Evolutionary conservation across 2,797 vertebrate genomes (phyloP).

Genomic region (Mycteria americana): DNA sequence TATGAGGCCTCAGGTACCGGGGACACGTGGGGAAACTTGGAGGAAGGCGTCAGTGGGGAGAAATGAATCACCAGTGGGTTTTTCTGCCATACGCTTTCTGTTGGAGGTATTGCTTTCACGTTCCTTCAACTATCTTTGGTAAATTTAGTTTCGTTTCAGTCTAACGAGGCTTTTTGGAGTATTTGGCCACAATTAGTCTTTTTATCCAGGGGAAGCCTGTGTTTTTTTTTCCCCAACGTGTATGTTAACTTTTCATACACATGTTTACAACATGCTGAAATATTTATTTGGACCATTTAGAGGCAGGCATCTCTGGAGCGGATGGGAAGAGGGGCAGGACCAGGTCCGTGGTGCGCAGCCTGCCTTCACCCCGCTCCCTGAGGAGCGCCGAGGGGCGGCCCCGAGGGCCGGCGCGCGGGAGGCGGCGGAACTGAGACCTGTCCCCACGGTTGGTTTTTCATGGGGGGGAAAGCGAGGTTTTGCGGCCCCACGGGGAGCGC

Average conservation of each 20-base stretch:
- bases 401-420: rapidly evolving
- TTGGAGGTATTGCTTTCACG: background rate
- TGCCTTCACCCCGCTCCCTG: no score
- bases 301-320: rapidly evolving
- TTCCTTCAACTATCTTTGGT: background rate
- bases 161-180: background rate
- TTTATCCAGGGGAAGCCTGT: background rate
- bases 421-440: rapidly evolving
- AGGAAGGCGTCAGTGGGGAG: background rate
- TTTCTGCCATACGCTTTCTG: background rate
- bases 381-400: no score
- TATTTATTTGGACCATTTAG: background rate
- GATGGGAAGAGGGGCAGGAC: rapidly evolving
- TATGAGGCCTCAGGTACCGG: rapidly evolving
- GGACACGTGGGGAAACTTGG: rapidly evolving
- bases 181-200: background rate
- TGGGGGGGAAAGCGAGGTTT: rapidly evolving
- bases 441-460: rapidly evolving
- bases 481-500: rapidly evolving
- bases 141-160: background rate
- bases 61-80: background rate
- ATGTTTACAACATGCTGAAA: rapidly evolving
- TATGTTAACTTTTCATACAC: rapidly evolving
- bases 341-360: rapidly evolving
- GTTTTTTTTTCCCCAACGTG: rapidly evolving